phyloP scores from a whole-genome alignment of 2,888 invertebrate species.

The Lissonota sp. region DNA sequence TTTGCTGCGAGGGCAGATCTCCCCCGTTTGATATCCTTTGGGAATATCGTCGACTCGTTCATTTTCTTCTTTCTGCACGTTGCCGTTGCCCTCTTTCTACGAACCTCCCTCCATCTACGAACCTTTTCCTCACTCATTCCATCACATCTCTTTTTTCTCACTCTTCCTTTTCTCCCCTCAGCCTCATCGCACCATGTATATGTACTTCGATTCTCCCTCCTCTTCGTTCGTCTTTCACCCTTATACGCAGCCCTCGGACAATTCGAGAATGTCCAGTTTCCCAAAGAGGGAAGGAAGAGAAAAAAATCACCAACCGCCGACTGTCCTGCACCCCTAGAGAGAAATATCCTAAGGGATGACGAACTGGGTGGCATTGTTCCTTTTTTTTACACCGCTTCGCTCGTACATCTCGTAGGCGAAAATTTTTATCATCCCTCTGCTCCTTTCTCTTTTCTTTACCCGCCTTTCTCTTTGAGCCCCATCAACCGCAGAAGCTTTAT shows the following conservation, averaged over 20 bases:
- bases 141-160: not conserved
- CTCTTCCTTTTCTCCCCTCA: not conserved
- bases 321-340: slow-evolving; percentile 33
- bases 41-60: slow-evolving; percentile 60
- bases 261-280: slow-evolving; percentile 19
- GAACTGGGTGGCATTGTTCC: slow-evolving; percentile 46
- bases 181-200: not conserved
- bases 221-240: slow-evolving; percentile 27
- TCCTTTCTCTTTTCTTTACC: not conserved
- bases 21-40: slow-evolving; percentile 53
- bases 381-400: not conserved
- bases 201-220: slow-evolving; percentile 18
- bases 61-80: slow-evolving; percentile 30
- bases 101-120: slow-evolving; percentile 11
- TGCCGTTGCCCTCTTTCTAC: too few species aligned
- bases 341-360: slow-evolving; percentile 36
- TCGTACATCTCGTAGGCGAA: slow-evolving; percentile 12
- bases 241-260: slow-evolving; percentile 28
- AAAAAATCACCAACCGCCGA: slow-evolving; percentile 39
- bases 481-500: slow-evolving; percentile 45
- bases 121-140: slow-evolving; percentile 30
- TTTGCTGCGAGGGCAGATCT: slow-evolving; percentile 65
- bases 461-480: not conserved
- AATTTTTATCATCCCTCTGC: slow-evolving; percentile 42
- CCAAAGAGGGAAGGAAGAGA: not conserved